phyloP scores from a whole-genome alignment of 1,140 invertebrate genomes.

The Hypsibius dujardini region DNA sequence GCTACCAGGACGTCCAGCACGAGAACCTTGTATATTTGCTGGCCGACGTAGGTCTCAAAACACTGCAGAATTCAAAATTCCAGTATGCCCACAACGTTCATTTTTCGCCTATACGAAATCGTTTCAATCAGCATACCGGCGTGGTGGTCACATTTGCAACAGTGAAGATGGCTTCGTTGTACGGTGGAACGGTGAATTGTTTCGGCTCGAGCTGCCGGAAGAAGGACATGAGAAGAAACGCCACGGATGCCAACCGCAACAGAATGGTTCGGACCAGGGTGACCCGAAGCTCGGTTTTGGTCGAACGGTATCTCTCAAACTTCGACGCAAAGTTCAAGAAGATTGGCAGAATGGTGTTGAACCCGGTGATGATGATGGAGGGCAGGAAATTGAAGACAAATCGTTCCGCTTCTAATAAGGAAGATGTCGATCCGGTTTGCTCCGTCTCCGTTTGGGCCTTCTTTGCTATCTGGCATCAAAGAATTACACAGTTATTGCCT shows the following conservation, averaged over 20 bases:
- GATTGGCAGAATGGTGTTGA: constrained; percentile 50
- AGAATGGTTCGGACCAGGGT: constrained; percentile 53
- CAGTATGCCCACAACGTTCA: too few relatives aligned
- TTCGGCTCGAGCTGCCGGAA: too few relatives aligned
- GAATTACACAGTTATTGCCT: constrained; percentile 12
- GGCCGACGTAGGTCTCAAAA: constrained; percentile 76
- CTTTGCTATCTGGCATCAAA: background rate
- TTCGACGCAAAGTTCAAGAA: constrained; percentile 38
- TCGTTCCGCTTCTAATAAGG: constrained; percentile 33
- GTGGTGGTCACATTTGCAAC: too few relatives aligned
- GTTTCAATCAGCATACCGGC: too few relatives aligned
- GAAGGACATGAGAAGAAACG: constrained; percentile 49
- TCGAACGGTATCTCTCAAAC: constrained; percentile 50
- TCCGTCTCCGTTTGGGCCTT: constrained; percentile 21
- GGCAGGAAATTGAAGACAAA: constrained; percentile 52
- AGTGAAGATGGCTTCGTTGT: too few relatives aligned
- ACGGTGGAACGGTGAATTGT: too few relatives aligned
- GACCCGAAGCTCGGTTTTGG: constrained; percentile 45
- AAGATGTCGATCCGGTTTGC: constrained; percentile 45
- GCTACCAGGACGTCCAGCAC: constrained; percentile 57
- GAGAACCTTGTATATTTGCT: constrained; percentile 66
- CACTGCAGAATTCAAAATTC: too few relatives aligned
- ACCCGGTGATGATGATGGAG: constrained; percentile 51
- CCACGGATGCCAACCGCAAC: constrained; percentile 53
- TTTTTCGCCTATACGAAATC: too few relatives aligned